phyloP scores from a whole-genome alignment of 2,113 vertebrate species.

The Lota lota region DNA sequence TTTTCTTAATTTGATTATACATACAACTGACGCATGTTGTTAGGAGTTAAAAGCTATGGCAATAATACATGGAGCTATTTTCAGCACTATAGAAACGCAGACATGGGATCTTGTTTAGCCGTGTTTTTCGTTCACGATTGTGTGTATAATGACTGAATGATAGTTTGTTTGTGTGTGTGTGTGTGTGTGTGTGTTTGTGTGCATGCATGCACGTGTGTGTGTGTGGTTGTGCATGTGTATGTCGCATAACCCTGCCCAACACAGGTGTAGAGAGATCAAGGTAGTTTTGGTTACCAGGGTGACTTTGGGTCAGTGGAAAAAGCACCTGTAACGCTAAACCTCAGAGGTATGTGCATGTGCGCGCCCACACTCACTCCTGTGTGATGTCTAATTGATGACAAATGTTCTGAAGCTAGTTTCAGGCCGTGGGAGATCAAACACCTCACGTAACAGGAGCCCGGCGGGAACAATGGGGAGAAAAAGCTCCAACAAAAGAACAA shows the following conservation, averaged over 20 bases:
- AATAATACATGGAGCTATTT: too few relatives aligned
- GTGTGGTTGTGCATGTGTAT: too few relatives aligned
- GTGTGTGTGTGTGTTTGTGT: too few relatives aligned
- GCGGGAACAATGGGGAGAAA: constrained; percentile 18
- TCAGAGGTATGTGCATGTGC: constrained; percentile 24
- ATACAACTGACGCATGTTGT: too few relatives aligned
- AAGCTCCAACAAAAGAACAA: constrained; percentile 13
- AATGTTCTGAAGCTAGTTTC: constrained; percentile 44
- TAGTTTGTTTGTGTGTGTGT: too few relatives aligned
- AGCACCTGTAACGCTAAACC: constrained; percentile 53
- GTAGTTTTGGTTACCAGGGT: constrained; percentile 47
- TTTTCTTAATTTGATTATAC: too few relatives aligned
- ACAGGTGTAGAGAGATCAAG: constrained; percentile 28
- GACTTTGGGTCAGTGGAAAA: constrained; percentile 52
- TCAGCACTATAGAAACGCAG: too few relatives aligned
- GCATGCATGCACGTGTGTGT: too few relatives aligned
- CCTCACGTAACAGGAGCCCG: constrained; percentile 57
- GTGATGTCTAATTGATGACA: constrained; percentile 62
- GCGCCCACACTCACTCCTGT: constrained; percentile 9
- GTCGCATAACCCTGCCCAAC: constrained; percentile 21
- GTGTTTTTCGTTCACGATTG: too few relatives aligned
- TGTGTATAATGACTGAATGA: too few relatives aligned
- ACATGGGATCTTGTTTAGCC: too few relatives aligned
- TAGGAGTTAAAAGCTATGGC: too few relatives aligned
- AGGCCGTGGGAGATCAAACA: constrained; percentile 41